A percentile compares a stretch with the other conserved stretches of the same genome.
phyloP scores from a whole-genome alignment of 2,888 invertebrate species.

The Cephonodes hylas region DNA sequence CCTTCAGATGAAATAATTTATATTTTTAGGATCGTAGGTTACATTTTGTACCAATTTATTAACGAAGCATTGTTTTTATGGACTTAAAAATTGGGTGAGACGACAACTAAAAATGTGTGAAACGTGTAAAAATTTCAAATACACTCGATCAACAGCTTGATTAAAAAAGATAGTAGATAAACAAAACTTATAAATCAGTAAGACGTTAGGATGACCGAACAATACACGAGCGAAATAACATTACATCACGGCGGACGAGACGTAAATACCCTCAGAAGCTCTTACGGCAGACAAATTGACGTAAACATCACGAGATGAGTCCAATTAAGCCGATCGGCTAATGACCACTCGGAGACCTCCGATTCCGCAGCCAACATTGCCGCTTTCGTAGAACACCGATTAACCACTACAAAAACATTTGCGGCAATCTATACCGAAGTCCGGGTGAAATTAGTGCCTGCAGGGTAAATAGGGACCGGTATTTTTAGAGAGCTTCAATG shows the following conservation, averaged over 20 bases:
- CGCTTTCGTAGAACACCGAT: constrained; percentile 33
- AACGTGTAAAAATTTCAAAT: too few relatives aligned
- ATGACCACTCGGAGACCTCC: background rate
- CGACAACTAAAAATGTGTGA: too few relatives aligned
- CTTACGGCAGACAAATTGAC: background rate
- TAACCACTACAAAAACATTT: constrained; percentile 45
- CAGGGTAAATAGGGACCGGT: constrained; percentile 29
- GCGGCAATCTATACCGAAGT: constrained; percentile 49
- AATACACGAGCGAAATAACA: background rate
- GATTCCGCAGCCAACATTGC: background rate
- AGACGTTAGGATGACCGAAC: background rate
- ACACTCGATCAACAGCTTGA: too few relatives aligned
- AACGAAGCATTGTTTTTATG: too few relatives aligned
- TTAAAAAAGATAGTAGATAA: too few relatives aligned
- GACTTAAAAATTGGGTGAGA: too few relatives aligned
- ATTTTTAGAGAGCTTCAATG: constrained; percentile 38
- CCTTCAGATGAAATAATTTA: too few relatives aligned
- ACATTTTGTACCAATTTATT: too few relatives aligned
- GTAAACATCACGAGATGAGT: background rate
- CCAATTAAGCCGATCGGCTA: background rate
- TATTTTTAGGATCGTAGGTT: too few relatives aligned
- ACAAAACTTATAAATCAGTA: too few relatives aligned
- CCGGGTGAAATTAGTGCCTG: constrained; percentile 44
- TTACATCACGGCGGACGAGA: background rate
- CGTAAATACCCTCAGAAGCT: background rate